Percentiles rank a stretch among this genome's conserved stretches.
These are phyloP conservation scores for Lomographa bimaculata DNA, from an alignment of 2,888 invertebrate genomes.

Conservation along the genomic window DNA sequence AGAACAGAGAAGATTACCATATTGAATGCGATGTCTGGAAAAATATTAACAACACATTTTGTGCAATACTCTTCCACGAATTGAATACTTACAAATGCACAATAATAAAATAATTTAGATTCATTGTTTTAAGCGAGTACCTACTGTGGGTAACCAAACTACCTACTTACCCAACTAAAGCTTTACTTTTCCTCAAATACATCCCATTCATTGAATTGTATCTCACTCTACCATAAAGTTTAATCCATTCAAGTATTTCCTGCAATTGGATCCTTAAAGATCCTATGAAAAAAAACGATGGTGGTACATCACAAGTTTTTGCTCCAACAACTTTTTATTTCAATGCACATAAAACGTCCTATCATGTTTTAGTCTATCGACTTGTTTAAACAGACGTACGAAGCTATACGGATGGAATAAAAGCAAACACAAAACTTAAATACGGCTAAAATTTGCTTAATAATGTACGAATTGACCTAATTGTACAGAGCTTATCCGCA, in stretches of 20 bases:
- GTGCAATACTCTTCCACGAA: too few relatives aligned
- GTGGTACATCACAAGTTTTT: constrained; percentile 19
- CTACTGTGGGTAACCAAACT: too few relatives aligned
- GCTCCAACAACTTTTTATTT: constrained; percentile 5
- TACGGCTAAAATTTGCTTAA: constrained; percentile 10
- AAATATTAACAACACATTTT: too few relatives aligned
- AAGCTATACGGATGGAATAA: not conserved
- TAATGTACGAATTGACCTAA: constrained; percentile 16
- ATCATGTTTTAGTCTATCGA: not conserved
- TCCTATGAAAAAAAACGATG: constrained; percentile 20
- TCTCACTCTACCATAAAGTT: constrained; percentile 28
- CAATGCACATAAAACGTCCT: not conserved
- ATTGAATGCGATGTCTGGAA: too few relatives aligned
- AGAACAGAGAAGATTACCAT: too few relatives aligned
- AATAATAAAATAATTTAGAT: too few relatives aligned
- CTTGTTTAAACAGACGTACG: not conserved
- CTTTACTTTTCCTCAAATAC: constrained; percentile 15
- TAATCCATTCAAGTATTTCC: constrained; percentile 32
- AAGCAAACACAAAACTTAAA: constrained; percentile 1
- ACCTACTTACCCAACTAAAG: too few relatives aligned
- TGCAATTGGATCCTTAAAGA: constrained; percentile 27
- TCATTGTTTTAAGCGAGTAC: too few relatives aligned
- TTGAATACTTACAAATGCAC: too few relatives aligned
- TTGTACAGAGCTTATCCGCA: constrained; percentile 19
- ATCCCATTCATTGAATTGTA: constrained; percentile 18